Base-by-base conservation (phyloP, 2,113 vertebrate species). In the Tor tambroides region DNA sequence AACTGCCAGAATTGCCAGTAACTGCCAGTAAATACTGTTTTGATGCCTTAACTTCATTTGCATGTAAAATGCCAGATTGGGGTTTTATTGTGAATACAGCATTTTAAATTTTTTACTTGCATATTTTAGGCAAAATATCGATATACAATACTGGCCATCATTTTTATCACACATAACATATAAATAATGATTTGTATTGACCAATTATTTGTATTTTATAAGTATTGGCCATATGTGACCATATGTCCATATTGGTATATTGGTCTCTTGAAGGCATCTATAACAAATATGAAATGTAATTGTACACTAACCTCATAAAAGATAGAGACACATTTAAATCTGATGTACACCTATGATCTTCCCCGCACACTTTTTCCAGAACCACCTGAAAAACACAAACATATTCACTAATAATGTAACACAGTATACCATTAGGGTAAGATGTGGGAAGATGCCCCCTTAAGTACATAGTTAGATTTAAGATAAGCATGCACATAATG, bases 311-410 rank as follows among this genome's bases (percentile, higher is more conserved):
- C 91, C 90, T 86, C 54, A 79, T 72, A 63, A 89, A 65, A 6
- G 78, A 86, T 8, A 90, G 59, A 32, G 89, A 87, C 46, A 91
- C 80, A 4, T 71, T 46, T 26, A 91, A 86, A 79, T 92, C 89
- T 5, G 88, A 88, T 4, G 88, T 43, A 51, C 91, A 92, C 56
- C 89, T 59, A 15, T 91, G 87, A 85, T 92, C 90, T 35, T 89
- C 90, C 11, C 91, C 91, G 80, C 91, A 92, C n/a, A 92, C 88
- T 80, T 91, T 80, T 61, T 92, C 91, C 85, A 92, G 84, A 59
- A 86, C 3, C 17, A 92, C 85, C 91, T 92, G 56, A 35, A 77
- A 78, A 41, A 56, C 51, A 74, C 28, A 67, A 32, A 28, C 43
- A 59, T 35, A 46, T 28, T 23, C 14, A 6, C 11, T 28, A 17